Evolutionary conservation across 2,888 invertebrate genomes (phyloP).

Genomic region (Drosophila putrida): DNA sequence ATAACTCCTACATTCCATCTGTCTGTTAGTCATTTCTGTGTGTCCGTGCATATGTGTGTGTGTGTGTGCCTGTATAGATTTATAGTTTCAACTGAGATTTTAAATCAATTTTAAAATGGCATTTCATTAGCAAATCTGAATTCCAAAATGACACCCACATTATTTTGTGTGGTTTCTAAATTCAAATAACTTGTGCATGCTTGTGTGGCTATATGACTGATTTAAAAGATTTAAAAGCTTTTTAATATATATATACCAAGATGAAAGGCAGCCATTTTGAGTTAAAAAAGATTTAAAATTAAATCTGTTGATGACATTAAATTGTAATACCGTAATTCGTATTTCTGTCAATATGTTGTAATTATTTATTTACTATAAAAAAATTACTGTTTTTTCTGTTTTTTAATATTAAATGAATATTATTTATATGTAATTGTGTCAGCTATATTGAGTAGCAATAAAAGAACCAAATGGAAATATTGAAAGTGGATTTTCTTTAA

Average conservation of each 20-base stretch:
- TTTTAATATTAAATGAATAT: no score
- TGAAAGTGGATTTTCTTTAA: no score
- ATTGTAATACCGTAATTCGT: neutral
- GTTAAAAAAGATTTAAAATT: slow-evolving; percentile 17
- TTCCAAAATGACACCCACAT: slow-evolving; percentile 33
- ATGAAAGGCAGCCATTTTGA: slow-evolving; percentile 6
- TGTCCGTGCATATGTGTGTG: neutral
- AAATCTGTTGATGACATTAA: neutral
- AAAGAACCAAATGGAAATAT: no score
- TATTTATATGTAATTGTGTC: no score
- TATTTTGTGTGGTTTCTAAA: slow-evolving; percentile 25
- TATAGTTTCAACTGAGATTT: slow-evolving; percentile 48
- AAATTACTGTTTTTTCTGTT: no score
- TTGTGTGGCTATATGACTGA: neutral
- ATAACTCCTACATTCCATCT: slow-evolving; percentile 13
- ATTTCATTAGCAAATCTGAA: slow-evolving; percentile 56
- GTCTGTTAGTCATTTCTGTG: neutral
- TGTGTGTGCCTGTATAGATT: slow-evolving; percentile 16
- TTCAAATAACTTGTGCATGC: slow-evolving; percentile 4
- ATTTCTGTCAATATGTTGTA: neutral
- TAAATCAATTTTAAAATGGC: slow-evolving; percentile 49
- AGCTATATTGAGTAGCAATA: no score
- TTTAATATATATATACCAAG: slow-evolving; percentile 5
- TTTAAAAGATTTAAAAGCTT: slow-evolving; percentile 17
- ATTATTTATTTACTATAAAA: no score